phyloP scores from a whole-genome alignment of 1,140 invertebrate genomes.

The Sweltsa coloradensis region DNA sequence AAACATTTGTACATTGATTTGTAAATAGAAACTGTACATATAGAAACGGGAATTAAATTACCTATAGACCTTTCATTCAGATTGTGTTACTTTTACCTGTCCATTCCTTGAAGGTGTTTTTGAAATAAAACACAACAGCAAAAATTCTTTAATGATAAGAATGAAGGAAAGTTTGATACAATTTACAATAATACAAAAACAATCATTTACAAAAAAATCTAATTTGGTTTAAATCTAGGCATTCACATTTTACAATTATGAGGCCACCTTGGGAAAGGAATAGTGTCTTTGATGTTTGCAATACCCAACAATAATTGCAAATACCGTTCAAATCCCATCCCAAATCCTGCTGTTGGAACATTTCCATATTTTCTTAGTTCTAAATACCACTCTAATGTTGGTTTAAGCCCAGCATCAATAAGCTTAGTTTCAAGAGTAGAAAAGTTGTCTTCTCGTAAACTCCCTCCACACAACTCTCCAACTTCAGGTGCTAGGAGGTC shows the following conservation, averaged over 20 bases:
- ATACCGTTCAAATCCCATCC: slow-evolving; percentile 88
- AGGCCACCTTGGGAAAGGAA: slow-evolving; percentile 89
- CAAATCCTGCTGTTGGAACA: slow-evolving; percentile 84
- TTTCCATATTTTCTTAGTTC: slow-evolving; percentile 82
- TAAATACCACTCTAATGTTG: slow-evolving; percentile 75
- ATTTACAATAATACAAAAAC: too few species aligned
- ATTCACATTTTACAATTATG: slow-evolving; percentile 84
- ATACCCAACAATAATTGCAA: slow-evolving; percentile 70
- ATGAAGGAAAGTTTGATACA: too few species aligned
- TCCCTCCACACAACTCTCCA: slow-evolving; percentile 89
- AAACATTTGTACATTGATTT: too few species aligned
- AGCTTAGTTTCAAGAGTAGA: slow-evolving; percentile 41
- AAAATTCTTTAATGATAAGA: too few species aligned
- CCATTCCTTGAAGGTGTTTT: too few species aligned
- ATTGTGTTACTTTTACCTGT: too few species aligned
- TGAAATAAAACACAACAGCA: too few species aligned
- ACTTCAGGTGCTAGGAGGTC: slow-evolving; percentile 79
- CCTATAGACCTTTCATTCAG: too few species aligned
- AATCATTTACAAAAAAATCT: too few species aligned
- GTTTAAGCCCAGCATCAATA: slow-evolving; percentile 19
- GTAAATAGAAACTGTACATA: too few species aligned
- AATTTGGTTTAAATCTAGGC: too few species aligned
- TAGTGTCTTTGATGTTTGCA: slow-evolving; percentile 81
- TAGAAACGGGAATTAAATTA: too few species aligned
- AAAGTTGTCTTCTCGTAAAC: slow-evolving; percentile 76